Conservation (phyloP, 2,797 vertebrate species). For the Mastacembelus armatus region DNA sequence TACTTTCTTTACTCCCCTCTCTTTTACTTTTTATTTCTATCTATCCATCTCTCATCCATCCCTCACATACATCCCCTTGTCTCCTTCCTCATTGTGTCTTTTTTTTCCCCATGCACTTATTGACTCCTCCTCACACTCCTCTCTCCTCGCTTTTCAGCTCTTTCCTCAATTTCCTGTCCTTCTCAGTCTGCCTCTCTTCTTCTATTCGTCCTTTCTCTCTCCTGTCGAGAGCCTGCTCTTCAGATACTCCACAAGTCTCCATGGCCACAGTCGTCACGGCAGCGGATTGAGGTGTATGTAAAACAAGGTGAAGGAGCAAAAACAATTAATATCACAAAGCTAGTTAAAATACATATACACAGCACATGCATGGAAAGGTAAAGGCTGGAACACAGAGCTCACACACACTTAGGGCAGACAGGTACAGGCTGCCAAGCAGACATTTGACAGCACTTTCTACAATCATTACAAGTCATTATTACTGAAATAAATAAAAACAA, state of each 20-base stretch:
- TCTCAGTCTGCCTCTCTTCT: slow-evolving; percentile 22
- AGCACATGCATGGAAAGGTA: neutral
- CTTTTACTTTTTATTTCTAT: slow-evolving; percentile 5
- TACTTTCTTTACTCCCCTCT: neutral
- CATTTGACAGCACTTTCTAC: no score
- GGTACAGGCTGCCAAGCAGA: no score
- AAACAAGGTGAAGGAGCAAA: slow-evolving; percentile 64
- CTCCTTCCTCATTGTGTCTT: neutral
- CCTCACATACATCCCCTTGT: slow-evolving; percentile 17
- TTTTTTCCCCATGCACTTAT: slow-evolving; percentile 7
- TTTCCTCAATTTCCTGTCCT: slow-evolving; percentile 33
- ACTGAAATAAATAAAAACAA: no score
- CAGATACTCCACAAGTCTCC: slow-evolving; percentile 70
- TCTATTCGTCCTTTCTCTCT: slow-evolving; percentile 20
- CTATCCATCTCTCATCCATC: neutral
- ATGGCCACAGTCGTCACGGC: slow-evolving; percentile 81
- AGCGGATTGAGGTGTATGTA: slow-evolving; percentile 69
- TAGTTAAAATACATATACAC: slow-evolving; percentile 16
- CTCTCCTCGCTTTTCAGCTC: slow-evolving; percentile 12
- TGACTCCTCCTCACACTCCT: slow-evolving; percentile 3
- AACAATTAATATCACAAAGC: slow-evolving; percentile 52
- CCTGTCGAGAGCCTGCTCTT: slow-evolving; percentile 50
- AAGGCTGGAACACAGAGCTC: neutral
- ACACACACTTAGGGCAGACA: no score
- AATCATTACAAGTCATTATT: no score